Base-by-base conservation (phyloP, 2,888 invertebrate species). In the Papilio demoleus region DNA sequence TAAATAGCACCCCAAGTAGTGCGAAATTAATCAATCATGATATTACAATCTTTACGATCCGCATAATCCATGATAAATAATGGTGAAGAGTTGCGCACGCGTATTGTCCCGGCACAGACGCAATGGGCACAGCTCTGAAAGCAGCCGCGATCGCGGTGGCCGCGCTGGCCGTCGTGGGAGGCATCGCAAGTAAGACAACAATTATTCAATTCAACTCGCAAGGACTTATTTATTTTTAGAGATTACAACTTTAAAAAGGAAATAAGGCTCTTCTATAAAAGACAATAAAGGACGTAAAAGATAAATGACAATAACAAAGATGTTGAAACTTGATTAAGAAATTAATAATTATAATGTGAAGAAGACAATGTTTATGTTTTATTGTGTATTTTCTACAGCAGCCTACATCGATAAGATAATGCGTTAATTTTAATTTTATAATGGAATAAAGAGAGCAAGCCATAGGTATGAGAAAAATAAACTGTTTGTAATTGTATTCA, bases 101-200 rank as follows among this genome's bases (percentile, higher is more conserved):
- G 68, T 65, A 24, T 56, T 38, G 22, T 24, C 8, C 14, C 14
- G 12, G 6, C 6, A 34, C 77, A 77, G 71, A 70, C 74, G 74
- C 65, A 53, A 87, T 86, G 83, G 76, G 76, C 70, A 73, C 65
- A 24, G 53, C 79, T 65, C 61, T 81, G n/a, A 78, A 79, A 47
- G 72, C 79, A 11, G 70, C 79, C 5, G 77, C 81, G 0, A 81
- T 79, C 6, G 79, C 83, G 19, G 67, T 87, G 4, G 79, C 79
- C 11, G 73, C 82, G 0, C 66, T 87, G 2, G 79, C 79, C 17
- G 73, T 83, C 0, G 61, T 85, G 8, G 88, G 85, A 1, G 53
- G 84, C 0, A 78, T 86, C 40, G 83, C 81, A 81, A 89, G 89
- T 89, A 78, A 77, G 69, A 8, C 24, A 42, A 17, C 47, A 22